Base-by-base conservation (phyloP, 2,888 invertebrate genomes). In the Drosophila austrosaltans region DNA sequence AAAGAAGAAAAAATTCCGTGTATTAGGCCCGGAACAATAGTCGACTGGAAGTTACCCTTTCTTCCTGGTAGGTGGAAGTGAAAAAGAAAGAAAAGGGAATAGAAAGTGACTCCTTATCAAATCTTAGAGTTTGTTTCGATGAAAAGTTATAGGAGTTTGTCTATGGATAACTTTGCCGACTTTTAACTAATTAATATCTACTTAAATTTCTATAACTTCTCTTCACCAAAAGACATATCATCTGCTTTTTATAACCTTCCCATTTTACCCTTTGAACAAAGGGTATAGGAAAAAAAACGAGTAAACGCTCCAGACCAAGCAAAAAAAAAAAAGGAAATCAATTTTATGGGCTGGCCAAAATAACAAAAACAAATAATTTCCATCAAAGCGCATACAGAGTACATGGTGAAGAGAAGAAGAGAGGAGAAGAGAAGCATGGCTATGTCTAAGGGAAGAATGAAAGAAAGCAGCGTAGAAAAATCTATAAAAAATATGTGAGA, bases 401-500 rank as follows among this genome's bases (percentile, higher is more conserved):
- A 28, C 7, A 25, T 25, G 28, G 48, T n/a, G 36, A 16, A 56
- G 65, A 58, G 56, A 39, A 39, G 32, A 10, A 30, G 48, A n/a
- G 67, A 66, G 44, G 58, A 16, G 62, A 74, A 73, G 69, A 66
- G 70, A 77, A 82, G 77, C 1, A 8, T 8, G 36, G 36, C 28
- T 3, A 28, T 5, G 8, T 8, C 36, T 10, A 36, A 66, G 28
- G 58, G 20, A 59, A 76, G 72, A 74, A 72, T 68, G 65, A 70
- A 77, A 82, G 79, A 69, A 69, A 72, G 69, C 79, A 75, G 76
- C 79, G 76, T 72, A 75, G 76, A 67, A 66, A 79, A 77, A 81
- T 80, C 87, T 90, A 89, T 87, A 81, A 85, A 85, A 85, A 82
- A 79, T 79, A 89, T 90, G 91, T 90, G 91, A 90, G 90, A 90